Percentiles rank a stretch among this genome's conserved stretches.
Conservation (phyloP, 2,113 vertebrate genomes). For the Reinhardtius hippoglossoides region DNA sequence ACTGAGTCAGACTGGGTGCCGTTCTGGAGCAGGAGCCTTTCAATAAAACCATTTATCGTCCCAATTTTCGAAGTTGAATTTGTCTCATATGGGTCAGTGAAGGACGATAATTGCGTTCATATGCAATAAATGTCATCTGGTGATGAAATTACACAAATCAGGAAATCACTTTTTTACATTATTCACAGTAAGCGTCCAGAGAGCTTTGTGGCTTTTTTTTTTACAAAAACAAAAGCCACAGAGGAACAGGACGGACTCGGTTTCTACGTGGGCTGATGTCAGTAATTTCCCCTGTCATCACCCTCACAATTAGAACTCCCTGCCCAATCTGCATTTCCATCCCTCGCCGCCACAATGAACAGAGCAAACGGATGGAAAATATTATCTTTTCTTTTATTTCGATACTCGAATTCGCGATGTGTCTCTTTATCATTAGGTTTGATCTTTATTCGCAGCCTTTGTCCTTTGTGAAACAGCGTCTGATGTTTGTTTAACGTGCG, state of each 20-base stretch:
- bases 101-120: slow-evolving; percentile 31
- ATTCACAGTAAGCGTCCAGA: slow-evolving; percentile 27
- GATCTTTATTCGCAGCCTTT: slow-evolving; percentile 44
- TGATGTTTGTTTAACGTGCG: slow-evolving; percentile 11
- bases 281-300: slow-evolving; percentile 73
- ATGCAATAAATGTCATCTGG: slow-evolving; percentile 40
- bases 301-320: slow-evolving; percentile 56
- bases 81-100: slow-evolving; percentile 15
- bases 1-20: too few relatives aligned
- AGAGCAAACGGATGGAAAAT: slow-evolving; percentile 28
- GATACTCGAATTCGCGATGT: slow-evolving; percentile 6
- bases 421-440: slow-evolving; percentile 38
- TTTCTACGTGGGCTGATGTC: slow-evolving; percentile 24
- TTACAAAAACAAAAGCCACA: slow-evolving; percentile 9
- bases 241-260: background rate
- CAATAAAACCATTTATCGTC: slow-evolving; percentile 26
- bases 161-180: slow-evolving; percentile 32
- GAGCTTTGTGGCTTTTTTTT: slow-evolving; percentile 1
- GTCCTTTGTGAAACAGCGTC: slow-evolving; percentile 34
- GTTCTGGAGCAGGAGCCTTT: slow-evolving; percentile 5
- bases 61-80: slow-evolving; percentile 7
- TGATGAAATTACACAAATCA: slow-evolving; percentile 18
- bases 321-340: slow-evolving; percentile 52
- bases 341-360: background rate
- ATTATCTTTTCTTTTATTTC: slow-evolving; percentile 35